phyloP scores from a whole-genome alignment of 2,888 invertebrate genomes.

The Spicauda simplicius region DNA sequence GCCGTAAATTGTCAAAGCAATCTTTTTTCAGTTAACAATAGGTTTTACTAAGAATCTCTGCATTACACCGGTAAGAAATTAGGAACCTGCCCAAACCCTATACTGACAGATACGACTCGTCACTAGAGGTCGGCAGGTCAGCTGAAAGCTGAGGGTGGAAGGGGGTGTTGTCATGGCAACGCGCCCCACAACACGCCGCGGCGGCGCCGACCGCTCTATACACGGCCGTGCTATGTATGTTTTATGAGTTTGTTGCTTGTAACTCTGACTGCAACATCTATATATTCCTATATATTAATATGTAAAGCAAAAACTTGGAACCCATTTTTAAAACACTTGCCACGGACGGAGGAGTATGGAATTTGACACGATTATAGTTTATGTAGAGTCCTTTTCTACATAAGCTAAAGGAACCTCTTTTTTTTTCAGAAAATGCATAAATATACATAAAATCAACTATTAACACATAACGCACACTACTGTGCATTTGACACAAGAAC shows the following conservation, averaged over 20 bases:
- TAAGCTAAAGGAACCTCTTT: too few relatives aligned
- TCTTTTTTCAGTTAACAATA: background rate
- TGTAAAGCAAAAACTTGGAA: too few relatives aligned
- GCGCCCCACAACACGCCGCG: slow-evolving; percentile 81
- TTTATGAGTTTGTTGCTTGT: slow-evolving; percentile 67
- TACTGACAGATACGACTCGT: slow-evolving; percentile 68
- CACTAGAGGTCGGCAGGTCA: slow-evolving; percentile 80
- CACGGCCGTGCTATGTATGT: slow-evolving; percentile 63
- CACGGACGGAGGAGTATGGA: too few relatives aligned
- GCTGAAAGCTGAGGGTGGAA: slow-evolving; percentile 59
- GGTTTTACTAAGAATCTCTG: slow-evolving; percentile 26
- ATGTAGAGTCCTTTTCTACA: too few relatives aligned
- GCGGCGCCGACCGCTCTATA: slow-evolving; percentile 71
- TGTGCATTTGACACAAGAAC: too few relatives aligned
- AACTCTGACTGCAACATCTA: slow-evolving; percentile 62
- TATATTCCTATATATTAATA: too few relatives aligned
- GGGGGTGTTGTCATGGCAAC: slow-evolving; percentile 66
- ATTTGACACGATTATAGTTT: too few relatives aligned
- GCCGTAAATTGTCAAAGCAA: slow-evolving; percentile 6
- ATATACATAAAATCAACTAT: too few relatives aligned
- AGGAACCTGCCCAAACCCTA: slow-evolving; percentile 45
- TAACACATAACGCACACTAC: too few relatives aligned
- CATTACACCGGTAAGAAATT: slow-evolving; percentile 37
- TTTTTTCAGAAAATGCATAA: too few relatives aligned
- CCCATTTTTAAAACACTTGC: too few relatives aligned